Conservation (phyloP, 2,113 vertebrate species). For the Apodemus speciosus region DNA sequence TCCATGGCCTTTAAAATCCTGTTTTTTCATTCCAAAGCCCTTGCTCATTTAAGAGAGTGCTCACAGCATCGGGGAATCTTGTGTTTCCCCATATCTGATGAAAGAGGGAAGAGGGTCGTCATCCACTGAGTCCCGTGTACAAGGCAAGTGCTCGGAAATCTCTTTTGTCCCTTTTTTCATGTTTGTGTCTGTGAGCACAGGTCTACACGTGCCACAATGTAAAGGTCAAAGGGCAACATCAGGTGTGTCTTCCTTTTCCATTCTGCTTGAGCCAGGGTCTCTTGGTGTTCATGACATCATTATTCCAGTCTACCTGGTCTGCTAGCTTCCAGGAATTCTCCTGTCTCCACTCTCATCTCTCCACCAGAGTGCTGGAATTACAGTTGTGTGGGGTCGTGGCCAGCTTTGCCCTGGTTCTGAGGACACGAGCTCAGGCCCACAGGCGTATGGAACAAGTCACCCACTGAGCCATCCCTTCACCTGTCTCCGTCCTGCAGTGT, state of each 20-base stretch:
- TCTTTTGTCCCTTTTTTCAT: neutral
- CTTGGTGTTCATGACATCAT: neutral
- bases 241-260: neutral
- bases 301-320: no score
- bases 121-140: neutral
- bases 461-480: neutral
- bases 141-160: neutral
- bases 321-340: neutral
- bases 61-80: neutral
- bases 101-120: neutral
- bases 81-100: neutral
- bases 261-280: neutral
- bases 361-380: neutral
- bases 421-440: neutral
- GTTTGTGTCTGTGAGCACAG: no score
- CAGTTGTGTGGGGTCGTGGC: neutral
- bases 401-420: neutral
- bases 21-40: neutral
- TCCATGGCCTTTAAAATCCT: conserved; percentile 11
- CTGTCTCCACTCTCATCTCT: neutral
- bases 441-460: neutral
- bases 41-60: neutral
- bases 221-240: neutral
- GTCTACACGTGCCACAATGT: neutral
- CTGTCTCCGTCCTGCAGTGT: no score